Percentiles rank a stretch among this genome's conserved stretches.
Conservation (phyloP, 92 coral and sea anemone genomes). For the Montipora capitata region DNA sequence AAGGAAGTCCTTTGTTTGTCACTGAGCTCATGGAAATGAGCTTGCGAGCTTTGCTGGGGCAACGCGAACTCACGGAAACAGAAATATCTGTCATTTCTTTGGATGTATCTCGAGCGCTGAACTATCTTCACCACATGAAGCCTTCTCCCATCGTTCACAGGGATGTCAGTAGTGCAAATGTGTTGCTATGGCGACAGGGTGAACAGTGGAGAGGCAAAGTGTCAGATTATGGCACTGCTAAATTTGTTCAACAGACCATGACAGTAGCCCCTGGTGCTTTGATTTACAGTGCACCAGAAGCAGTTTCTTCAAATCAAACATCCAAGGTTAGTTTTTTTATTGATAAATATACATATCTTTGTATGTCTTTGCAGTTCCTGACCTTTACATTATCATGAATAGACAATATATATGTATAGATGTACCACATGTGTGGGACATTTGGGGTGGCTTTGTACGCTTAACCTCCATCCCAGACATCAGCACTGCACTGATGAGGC, state of each 20-base stretch:
- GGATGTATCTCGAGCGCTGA: conserved; percentile 71
- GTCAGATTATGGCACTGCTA: conserved; percentile 83
- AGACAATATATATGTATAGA: no score
- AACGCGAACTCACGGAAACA: conserved; percentile 43
- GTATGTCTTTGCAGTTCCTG: no score
- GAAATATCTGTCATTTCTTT: conserved; percentile 49
- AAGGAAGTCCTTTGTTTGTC: conserved; percentile 50
- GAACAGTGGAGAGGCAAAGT: conserved; percentile 71
- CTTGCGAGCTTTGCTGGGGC: conserved; percentile 48
- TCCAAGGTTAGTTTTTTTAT: conserved; percentile 42
- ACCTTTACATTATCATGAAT: no score
- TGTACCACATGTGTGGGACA: no score
- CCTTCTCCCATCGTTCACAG: conserved; percentile 78
- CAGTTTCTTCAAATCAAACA: conserved; percentile 50
- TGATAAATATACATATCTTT: not conserved
- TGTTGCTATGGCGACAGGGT: conserved; percentile 68
- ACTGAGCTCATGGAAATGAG: conserved; percentile 70
- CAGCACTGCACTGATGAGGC: no score
- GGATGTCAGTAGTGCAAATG: conserved; percentile 80
- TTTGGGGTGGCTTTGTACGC: no score
- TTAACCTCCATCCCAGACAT: no score
- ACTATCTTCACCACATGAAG: conserved; percentile 68
- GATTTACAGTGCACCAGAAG: conserved; percentile 76
- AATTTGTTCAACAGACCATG: conserved; percentile 69
- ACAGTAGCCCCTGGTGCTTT: conserved; percentile 79